Evolutionary conservation across 2,113 vertebrate genomes (phyloP).

Genomic region (Cottus gobio): DNA sequence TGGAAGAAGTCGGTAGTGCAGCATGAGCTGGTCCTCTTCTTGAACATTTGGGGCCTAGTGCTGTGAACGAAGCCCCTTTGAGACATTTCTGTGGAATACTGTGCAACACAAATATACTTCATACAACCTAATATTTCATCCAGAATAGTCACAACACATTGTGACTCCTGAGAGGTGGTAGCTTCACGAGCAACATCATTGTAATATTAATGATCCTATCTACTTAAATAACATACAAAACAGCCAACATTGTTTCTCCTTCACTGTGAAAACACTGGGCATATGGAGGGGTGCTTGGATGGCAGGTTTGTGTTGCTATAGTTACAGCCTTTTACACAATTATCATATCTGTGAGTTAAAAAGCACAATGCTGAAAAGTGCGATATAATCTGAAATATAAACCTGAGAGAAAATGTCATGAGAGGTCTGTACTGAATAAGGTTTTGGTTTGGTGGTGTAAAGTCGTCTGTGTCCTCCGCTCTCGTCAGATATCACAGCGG

Average conservation of each 20-base stretch:
- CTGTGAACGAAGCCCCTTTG: neutral
- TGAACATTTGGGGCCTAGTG: neutral
- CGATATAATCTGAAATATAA: constrained; percentile 11
- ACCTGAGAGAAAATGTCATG: neutral
- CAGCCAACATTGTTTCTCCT: neutral
- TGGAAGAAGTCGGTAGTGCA: constrained; percentile 49
- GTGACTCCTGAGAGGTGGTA: neutral
- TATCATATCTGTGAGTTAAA: constrained; percentile 33
- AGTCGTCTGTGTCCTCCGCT: neutral
- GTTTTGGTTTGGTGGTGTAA: neutral
- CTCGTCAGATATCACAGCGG: neutral
- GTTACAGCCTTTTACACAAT: constrained; percentile 59
- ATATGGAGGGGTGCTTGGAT: constrained; percentile 40
- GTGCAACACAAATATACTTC: neutral
- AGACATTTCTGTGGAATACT: neutral
- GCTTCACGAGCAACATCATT: neutral
- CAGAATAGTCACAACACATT: neutral
- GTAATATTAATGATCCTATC: neutral
- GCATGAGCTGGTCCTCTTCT: neutral
- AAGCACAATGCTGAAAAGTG: neutral
- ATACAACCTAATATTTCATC: neutral
- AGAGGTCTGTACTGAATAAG: neutral
- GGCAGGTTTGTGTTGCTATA: constrained; percentile 65
- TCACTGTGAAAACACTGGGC: constrained; percentile 17
- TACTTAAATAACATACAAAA: neutral